phyloP scores from a whole-genome alignment of 2,113 vertebrate species.

The Archocentrus centrarchus region DNA sequence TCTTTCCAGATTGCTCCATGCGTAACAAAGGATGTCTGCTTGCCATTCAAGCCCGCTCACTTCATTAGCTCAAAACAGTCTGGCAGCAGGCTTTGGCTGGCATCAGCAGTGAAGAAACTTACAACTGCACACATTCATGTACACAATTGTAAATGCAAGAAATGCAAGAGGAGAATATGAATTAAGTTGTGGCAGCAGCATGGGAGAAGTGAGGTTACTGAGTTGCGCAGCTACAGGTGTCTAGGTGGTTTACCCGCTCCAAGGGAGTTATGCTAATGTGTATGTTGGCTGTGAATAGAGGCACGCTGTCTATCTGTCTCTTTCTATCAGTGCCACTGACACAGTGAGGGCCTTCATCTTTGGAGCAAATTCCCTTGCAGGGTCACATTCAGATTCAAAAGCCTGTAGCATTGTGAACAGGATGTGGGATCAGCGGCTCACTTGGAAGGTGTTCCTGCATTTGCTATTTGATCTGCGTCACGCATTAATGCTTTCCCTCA shows the following conservation, averaged over 20 bases:
- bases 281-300: slow-evolving; percentile 65
- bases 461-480: slow-evolving; percentile 51
- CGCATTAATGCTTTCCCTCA: slow-evolving; percentile 32
- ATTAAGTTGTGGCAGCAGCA: slow-evolving; percentile 1
- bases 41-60: slow-evolving; percentile 36
- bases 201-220: slow-evolving; percentile 16
- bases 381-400: slow-evolving; percentile 50
- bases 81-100: slow-evolving; percentile 14
- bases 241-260: slow-evolving; percentile 58
- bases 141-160: slow-evolving; percentile 1
- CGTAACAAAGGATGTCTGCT: slow-evolving; percentile 31
- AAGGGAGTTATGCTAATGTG: slow-evolving; percentile 77
- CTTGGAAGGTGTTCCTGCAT: slow-evolving; percentile 37
- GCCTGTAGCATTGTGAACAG: slow-evolving; percentile 41
- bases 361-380: slow-evolving; percentile 42
- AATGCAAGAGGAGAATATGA: slow-evolving; percentile 4
- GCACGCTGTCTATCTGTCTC: slow-evolving; percentile 73
- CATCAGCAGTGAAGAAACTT: slow-evolving; percentile 1
- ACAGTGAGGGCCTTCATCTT: slow-evolving; percentile 60
- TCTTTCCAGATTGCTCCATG: slow-evolving; percentile 1
- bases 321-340: slow-evolving; percentile 74
- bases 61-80: slow-evolving; percentile 48
- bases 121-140: background rate
- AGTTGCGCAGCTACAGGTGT: slow-evolving; percentile 73
- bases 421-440: slow-evolving; percentile 43